Conservation (phyloP, 2,888 invertebrate genomes). For the Andrena praecox region DNA sequence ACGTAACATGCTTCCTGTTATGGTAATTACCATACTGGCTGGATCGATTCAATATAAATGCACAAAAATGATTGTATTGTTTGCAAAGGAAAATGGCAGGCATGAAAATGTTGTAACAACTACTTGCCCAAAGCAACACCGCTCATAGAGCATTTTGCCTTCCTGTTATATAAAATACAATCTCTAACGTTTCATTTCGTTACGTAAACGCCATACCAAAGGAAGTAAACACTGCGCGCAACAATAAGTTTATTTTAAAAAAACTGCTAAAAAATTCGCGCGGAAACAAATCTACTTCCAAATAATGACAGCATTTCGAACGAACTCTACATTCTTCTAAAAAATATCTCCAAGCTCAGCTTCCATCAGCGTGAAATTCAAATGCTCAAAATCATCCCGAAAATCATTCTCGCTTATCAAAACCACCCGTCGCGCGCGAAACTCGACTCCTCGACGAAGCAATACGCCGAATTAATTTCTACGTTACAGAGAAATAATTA, state of each 20-base stretch:
- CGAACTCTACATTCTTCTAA: too few species aligned
- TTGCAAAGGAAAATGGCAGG: constrained; percentile 17
- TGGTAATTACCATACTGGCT: constrained; percentile 4
- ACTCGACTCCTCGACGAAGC: too few species aligned
- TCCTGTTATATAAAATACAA: constrained; percentile 55
- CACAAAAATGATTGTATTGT: constrained; percentile 33
- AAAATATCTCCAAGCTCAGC: too few species aligned
- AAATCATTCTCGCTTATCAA: too few species aligned
- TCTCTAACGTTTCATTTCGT: constrained; percentile 58
- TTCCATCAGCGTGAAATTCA: too few species aligned
- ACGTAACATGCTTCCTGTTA: constrained; percentile 30
- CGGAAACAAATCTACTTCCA: too few species aligned
- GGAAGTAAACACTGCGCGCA: constrained; percentile 7
- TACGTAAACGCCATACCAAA: constrained; percentile 30
- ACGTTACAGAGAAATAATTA: too few species aligned
- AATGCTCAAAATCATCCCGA: too few species aligned
- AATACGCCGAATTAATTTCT: too few species aligned
- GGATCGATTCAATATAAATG: constrained; percentile 7
- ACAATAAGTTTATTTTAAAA: neutral
- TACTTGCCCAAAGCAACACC: neutral
- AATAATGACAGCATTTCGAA: too few species aligned
- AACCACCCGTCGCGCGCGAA: too few species aligned
- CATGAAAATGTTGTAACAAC: constrained; percentile 7
- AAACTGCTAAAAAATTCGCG: too few species aligned
- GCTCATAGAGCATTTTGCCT: constrained; percentile 32